Base-by-base conservation (phyloP, 1,140 invertebrate genomes). In the Habropoda laboriosa region DNA sequence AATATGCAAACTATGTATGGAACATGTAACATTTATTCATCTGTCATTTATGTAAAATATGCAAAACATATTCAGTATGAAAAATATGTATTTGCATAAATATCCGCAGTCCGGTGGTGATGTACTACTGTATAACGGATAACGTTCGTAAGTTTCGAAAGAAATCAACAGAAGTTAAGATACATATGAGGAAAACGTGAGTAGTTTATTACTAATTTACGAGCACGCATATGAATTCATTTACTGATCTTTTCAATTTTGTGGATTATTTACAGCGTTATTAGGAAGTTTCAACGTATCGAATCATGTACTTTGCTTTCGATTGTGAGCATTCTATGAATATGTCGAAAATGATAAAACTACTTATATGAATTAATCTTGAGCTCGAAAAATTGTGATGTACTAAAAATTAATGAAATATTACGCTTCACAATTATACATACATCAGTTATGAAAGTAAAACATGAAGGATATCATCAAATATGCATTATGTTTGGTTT, bases 321-420 rank as follows among this genome's bases (percentile, higher is more conserved):
- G 6, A 10, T 24, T 12, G 16, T n/a, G 32, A 32, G 30, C 67
- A 8, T n/a, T 12, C 24, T 24, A 6, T 58, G 60, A 77, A 77
- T 70, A 60, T 73, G 45, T 51, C 73, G 79, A 72, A n/a, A n/a
- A 51, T 83, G 68, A 55, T 49, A 83, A 55, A 79, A 47, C 74
- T n/a, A 84, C 79, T 84, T 84, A 82, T 84, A 80, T 84, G 79
- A 83, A 83, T 79, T 53, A 67, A 51, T 80, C 72, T 68, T 49
- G 49, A 68, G 67, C 49, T n/a, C 47, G 55, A 74, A 67, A 72
- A 82, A 79, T 72, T 78, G 79, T 75, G 75, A 82, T 82, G 73
- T 68, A 53, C 63, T 79, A 84, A 82, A 74, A 82, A 84, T 82
- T 82, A 74, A 82, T 84, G 79, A 60, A 81, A 78, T n/a, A n/a